Evolutionary conservation across 1,140 invertebrate genomes (phyloP).

Genomic region (Ganaspis sp.): DNA sequence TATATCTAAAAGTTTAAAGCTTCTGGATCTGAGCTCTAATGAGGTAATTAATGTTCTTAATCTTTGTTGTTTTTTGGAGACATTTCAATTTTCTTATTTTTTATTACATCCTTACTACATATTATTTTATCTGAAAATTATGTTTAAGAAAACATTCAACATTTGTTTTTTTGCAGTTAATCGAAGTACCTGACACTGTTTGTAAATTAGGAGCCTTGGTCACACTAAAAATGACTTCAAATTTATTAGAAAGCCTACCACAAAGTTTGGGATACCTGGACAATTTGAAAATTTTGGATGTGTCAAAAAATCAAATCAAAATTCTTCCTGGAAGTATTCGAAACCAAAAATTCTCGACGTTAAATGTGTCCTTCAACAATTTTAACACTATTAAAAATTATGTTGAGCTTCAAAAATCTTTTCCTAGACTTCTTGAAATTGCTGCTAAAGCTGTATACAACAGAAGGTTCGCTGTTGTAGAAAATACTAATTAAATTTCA

Average conservation of each 20-base stretch:
- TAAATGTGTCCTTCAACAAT: slow-evolving; percentile 79
- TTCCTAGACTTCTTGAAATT: slow-evolving; percentile 57
- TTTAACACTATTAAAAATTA: slow-evolving; percentile 62
- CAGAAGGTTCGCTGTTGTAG: slow-evolving; percentile 65
- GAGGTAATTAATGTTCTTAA: slow-evolving; percentile 73
- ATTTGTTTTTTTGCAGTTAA: slow-evolving; percentile 55
- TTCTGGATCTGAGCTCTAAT: slow-evolving; percentile 82
- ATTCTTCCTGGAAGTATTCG: slow-evolving; percentile 76
- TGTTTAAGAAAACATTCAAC: slow-evolving; percentile 41
- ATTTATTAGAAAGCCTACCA: slow-evolving; percentile 72
- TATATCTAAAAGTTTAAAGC: slow-evolving; percentile 75
- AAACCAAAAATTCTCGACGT: slow-evolving; percentile 74
- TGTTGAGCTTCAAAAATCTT: slow-evolving; percentile 47
- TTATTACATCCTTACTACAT: slow-evolving; percentile 24
- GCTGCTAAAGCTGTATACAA: slow-evolving; percentile 62
- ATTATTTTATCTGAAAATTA: not conserved
- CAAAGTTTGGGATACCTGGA: slow-evolving; percentile 70
- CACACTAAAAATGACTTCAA: slow-evolving; percentile 77
- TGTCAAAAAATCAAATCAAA: slow-evolving; percentile 77
- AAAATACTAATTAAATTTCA: slow-evolving; percentile 16
- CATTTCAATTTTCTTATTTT: not conserved
- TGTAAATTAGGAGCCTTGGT: slow-evolving; percentile 79
- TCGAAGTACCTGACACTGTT: slow-evolving; percentile 78
- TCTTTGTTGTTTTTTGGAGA: no score
- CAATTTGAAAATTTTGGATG: slow-evolving; percentile 71